A percentile compares a stretch with the other conserved stretches of the same genome.
Conservation (phyloP, 2,113 vertebrate genomes). For the Rutilus rutilus region DNA sequence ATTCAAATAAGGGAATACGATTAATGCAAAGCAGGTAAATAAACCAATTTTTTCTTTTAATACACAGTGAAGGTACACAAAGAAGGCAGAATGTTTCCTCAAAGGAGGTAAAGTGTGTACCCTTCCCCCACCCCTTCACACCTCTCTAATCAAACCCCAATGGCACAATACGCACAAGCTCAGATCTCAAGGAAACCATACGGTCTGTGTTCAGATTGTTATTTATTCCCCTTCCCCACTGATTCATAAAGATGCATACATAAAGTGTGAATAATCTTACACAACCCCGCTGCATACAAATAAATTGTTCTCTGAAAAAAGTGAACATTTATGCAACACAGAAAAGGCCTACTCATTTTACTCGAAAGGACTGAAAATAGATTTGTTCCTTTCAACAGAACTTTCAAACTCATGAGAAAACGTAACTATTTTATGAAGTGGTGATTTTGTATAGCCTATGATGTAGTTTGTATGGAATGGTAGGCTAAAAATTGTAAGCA, state of each 20-base stretch:
- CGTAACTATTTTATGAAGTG: background rate
- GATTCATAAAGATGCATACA: background rate
- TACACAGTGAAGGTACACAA: slow-evolving; percentile 4
- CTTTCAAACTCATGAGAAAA: background rate
- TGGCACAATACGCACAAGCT: slow-evolving; percentile 46
- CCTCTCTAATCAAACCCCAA: slow-evolving; percentile 51
- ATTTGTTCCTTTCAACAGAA: background rate
- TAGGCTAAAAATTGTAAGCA: background rate
- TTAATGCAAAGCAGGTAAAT: slow-evolving; percentile 3
- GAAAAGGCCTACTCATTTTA: background rate
- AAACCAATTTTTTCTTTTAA: background rate
- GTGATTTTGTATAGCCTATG: too few relatives aligned
- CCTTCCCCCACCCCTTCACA: slow-evolving; percentile 48
- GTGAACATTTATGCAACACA: background rate
- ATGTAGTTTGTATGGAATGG: too few relatives aligned
- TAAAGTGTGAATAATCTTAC: background rate
- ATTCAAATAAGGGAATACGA: background rate
- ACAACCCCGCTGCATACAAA: background rate
- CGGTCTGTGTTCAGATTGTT: background rate
- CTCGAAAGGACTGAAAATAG: background rate
- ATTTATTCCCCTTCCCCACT: background rate
- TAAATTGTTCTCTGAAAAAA: background rate
- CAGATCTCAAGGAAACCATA: slow-evolving; percentile 41
- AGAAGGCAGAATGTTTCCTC: slow-evolving; percentile 1
- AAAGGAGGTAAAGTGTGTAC: slow-evolving; percentile 30